Conservation (phyloP, 2,888 invertebrate genomes). For the Clusia tigrina region DNA sequence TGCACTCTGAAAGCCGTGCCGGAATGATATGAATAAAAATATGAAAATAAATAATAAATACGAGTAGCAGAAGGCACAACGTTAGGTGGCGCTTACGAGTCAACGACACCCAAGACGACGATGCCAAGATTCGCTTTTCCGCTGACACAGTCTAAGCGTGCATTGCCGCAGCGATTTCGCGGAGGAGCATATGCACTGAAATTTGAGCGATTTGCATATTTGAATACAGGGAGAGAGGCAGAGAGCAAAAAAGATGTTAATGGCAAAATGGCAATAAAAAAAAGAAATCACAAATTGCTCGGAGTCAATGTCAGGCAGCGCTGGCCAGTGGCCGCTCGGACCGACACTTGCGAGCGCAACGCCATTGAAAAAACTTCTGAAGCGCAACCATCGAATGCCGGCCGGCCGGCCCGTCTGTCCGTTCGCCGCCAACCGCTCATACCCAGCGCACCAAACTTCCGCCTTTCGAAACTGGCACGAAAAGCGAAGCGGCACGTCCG, state of each 20-base stretch:
- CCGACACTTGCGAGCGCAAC: no score
- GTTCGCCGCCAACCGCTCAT: background rate
- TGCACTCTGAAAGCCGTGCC: background rate
- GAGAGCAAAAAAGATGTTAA: background rate
- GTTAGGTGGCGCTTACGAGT: conserved; percentile 4
- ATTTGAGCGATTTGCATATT: no score
- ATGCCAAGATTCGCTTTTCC: background rate
- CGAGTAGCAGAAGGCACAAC: background rate
- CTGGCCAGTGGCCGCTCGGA: no score
- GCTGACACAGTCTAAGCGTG: background rate
- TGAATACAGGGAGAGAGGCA: no score
- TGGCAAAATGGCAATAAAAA: no score
- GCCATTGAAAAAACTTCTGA: no score
- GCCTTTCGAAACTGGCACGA: background rate
- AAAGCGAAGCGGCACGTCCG: no score
- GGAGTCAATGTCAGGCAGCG: no score
- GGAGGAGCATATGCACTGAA: background rate
- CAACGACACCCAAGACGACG: conserved; percentile 10
- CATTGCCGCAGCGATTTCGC: background rate
- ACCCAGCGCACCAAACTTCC: no score
- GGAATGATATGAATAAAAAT: background rate
- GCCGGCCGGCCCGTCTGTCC: background rate
- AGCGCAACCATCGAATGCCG: background rate
- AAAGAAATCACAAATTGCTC: no score
- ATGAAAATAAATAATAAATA: background rate